A percentile compares a stretch with the other conserved stretches of the same genome.
These are phyloP conservation scores for Neogobius melanostomus DNA, from an alignment of 2,113 vertebrate genomes.

Conservation along the genomic window DNA sequence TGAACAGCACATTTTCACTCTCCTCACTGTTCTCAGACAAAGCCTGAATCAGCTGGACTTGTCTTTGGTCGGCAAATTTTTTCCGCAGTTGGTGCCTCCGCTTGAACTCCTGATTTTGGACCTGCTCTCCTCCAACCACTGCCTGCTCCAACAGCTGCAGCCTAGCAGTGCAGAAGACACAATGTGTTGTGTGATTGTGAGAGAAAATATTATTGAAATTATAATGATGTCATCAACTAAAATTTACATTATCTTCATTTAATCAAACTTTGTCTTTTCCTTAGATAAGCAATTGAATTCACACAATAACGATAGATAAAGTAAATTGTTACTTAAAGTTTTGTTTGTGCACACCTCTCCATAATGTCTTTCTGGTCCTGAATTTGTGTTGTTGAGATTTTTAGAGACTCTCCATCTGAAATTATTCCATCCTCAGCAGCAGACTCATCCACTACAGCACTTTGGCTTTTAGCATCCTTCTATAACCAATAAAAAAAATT, in stretches of 20 bases:
- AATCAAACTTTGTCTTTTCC: not conserved
- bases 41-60: conserved; percentile 76
- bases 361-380: conserved; percentile 82
- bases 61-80: conserved; percentile 78
- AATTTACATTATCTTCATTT: too few species aligned
- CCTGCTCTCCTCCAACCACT: conserved; percentile 86
- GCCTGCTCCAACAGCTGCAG: conserved; percentile 86
- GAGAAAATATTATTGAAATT: not conserved
- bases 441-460: conserved; percentile 22
- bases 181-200: not conserved
- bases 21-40: conserved; percentile 78
- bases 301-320: too few species aligned
- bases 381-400: conserved; percentile 34
- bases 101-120: conserved; percentile 83
- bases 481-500: not conserved
- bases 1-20: conserved; percentile 79
- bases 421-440: conserved; percentile 15
- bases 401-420: conserved; percentile 17
- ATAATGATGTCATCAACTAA: too few species aligned
- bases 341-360: conserved; percentile 74
- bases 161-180: conserved; percentile 57
- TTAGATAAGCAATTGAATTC: not conserved
- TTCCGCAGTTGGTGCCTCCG: conserved; percentile 77
- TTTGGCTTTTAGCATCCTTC: not conserved
- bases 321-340: too few species aligned